Evolutionary conservation across 2,888 invertebrate genomes (phyloP), one percentile per base, ranked within the genome.

Genomic region (Polydrusus tereticollis): DNA sequence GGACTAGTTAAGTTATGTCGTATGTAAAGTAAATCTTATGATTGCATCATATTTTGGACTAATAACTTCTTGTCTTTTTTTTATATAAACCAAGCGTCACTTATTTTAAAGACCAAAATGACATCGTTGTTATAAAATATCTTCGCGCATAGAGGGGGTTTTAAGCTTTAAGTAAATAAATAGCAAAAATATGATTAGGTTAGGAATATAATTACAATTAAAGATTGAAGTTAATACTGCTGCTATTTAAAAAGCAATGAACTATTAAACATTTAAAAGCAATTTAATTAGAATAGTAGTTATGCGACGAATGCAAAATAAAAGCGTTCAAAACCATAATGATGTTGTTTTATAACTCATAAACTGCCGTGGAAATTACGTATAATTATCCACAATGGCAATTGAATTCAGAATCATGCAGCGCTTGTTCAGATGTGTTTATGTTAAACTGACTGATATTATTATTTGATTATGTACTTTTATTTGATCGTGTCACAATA

Each of bases 301-400:
- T 38, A 47, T 69, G 63, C 57, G 64, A 64, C 64, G 45, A 64
- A 57, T 69, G 45, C 50, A 55, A 69, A 69, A 69, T 69, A 69
- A 69, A 69, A 69, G 69, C 63, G 43, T 45, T 64, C 36, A 55
- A 62, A 50, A 67, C 38, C 23, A 50, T 72, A 72, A 72, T 67
- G 63, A 72, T 72, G 72, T 62, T 59, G 59, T 65, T 60, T 65
- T 65, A 65, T 72, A 67, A 57, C 67, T 67, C 60, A 57, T 67
- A 66, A 63, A 72, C 57, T 47, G 72, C 43, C 26, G 47, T 62
- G 62, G 45, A 62, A 72, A 72, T 72, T 62, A 72, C 58, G 62
- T 66, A 59, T 65, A 71, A 71, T 71, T 67, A 72, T 72, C 36
- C 29, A 58, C 52, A 47, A 57, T 50, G 62, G 45, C 72, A 62